Percentiles rank a stretch among this genome's conserved stretches.
These are phyloP conservation scores for Mus pahari DNA, from an alignment of 2,113 vertebrate species.

Conservation along the genomic window DNA sequence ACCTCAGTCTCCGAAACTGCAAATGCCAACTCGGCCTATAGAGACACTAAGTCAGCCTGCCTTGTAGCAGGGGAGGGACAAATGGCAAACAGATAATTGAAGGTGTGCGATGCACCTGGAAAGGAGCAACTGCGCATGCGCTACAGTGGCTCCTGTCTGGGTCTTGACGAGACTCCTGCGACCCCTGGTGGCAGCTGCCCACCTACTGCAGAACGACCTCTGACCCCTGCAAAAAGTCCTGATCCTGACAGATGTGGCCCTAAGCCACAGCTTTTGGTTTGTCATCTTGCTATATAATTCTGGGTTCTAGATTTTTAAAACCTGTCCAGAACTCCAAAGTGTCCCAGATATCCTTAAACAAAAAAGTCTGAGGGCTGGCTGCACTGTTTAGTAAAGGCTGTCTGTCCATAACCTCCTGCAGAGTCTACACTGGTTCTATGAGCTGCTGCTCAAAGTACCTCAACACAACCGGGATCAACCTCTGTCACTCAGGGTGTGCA, in stretches of 20 bases:
- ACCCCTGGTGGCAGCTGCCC: conserved; percentile 66
- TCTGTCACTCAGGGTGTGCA: neutral
- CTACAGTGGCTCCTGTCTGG: accelerated
- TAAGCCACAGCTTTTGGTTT: neutral
- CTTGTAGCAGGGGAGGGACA: too few relatives aligned
- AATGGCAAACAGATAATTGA: neutral
- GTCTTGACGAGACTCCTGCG: neutral
- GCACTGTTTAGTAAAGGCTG: neutral
- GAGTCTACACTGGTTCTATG: neutral
- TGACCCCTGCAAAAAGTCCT: accelerated
- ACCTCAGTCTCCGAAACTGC: neutral
- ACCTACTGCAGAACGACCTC: neutral
- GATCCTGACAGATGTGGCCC: neutral
- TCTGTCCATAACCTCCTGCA: neutral
- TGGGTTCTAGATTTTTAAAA: neutral
- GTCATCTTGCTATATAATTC: neutral
- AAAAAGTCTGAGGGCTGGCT: neutral
- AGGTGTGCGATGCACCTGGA: accelerated
- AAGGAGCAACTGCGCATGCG: neutral
- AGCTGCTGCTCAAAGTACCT: neutral
- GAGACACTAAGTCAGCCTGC: accelerated
- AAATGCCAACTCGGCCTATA: neutral
- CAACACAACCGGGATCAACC: neutral
- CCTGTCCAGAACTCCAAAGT: neutral
- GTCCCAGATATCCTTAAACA: neutral